These are phyloP conservation scores for Zaprionus bogoriensis DNA, from an alignment of 2,888 invertebrate genomes.

Conservation along the genomic window DNA sequence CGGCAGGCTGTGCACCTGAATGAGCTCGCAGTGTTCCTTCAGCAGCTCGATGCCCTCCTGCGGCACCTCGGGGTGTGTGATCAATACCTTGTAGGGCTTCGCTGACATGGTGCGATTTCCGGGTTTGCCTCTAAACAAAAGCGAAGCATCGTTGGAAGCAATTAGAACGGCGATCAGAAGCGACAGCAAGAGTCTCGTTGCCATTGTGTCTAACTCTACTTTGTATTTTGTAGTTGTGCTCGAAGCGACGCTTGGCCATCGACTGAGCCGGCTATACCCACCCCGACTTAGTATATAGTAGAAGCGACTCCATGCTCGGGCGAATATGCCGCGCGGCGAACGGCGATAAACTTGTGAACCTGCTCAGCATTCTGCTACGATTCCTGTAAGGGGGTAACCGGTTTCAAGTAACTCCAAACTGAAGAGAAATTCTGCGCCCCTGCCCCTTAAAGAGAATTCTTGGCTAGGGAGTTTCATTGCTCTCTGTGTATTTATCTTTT, in stretches of 20 bases:
- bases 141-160: conserved; percentile 38
- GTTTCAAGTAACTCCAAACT: no score
- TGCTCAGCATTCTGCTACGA: conserved; percentile 50
- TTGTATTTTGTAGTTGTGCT: no score
- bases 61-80: conserved; percentile 88
- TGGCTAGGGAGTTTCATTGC: no score
- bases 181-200: conserved; percentile 3
- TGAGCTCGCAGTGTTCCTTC: conserved; percentile 83
- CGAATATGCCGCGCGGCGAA: conserved; percentile 10
- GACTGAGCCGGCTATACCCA: conserved; percentile 49
- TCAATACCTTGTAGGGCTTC: conserved; percentile 85
- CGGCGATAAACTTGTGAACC: conserved; percentile 62
- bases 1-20: conserved; percentile 72
- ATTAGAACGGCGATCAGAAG: conserved; percentile 26
- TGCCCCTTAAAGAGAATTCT: no score
- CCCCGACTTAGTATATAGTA: conserved; percentile 48
- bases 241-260: conserved; percentile 23
- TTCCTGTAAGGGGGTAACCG: no score
- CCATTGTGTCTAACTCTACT: no score
- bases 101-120: conserved; percentile 62
- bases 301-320: conserved; percentile 8
- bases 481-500: no score
- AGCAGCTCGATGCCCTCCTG: conserved; percentile 86
- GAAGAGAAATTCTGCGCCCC: not conserved
- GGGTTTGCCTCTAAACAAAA: conserved; percentile 39